Percentiles rank a stretch among this genome's conserved stretches.
These are phyloP conservation scores for Tigriopus japonicus DNA, from an alignment of 1,140 invertebrate species.

Conservation along the genomic window DNA sequence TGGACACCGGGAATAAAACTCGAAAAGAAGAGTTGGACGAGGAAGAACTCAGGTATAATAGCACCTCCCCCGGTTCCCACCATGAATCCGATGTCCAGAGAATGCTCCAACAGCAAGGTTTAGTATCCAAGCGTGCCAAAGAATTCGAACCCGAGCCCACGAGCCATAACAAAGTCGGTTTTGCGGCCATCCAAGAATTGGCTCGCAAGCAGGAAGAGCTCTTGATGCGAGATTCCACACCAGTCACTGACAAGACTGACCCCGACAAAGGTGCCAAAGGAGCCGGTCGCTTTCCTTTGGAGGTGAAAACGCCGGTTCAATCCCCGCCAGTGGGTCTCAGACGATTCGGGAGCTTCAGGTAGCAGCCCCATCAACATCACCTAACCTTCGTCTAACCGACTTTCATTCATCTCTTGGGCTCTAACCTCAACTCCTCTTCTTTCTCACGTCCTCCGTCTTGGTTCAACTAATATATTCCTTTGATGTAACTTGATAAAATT, in stretches of 20 bases:
- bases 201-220: not conserved
- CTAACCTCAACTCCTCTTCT: no score
- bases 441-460: no score
- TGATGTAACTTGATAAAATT: no score
- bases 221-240: slow-evolving; percentile 25
- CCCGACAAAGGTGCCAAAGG: slow-evolving; percentile 11
- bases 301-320: slow-evolving; percentile 14
- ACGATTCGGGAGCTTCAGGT: not conserved
- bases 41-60: no score
- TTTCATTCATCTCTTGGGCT: no score
- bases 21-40: no score
- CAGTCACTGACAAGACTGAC: slow-evolving; percentile 17
- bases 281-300: slow-evolving; percentile 9
- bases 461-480: no score
- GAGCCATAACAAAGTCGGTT: not conserved
- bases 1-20: no score
- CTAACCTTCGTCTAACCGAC: no score
- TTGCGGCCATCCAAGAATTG: slow-evolving; percentile 6
- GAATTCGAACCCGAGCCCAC: not conserved
- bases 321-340: not conserved
- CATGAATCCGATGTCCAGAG: not conserved
- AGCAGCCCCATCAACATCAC: no score
- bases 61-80: no score
- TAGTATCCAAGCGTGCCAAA: not conserved
- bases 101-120: not conserved